Percentiles rank a stretch among this genome's conserved stretches.
Conservation (phyloP, 2,113 vertebrate species). For the Ellobius talpinus region DNA sequence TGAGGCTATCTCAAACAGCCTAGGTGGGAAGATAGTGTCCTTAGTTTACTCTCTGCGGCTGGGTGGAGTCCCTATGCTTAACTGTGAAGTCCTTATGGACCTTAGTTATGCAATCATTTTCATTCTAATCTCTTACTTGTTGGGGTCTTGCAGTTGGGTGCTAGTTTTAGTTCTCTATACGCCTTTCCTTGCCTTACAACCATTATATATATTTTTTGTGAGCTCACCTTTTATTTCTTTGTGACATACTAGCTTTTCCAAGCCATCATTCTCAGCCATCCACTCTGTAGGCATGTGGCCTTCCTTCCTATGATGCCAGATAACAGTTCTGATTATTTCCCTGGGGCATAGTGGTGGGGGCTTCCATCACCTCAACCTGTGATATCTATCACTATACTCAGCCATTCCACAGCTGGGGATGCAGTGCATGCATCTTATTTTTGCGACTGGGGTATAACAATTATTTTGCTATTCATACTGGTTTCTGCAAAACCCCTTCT, state of each 20-base stretch:
- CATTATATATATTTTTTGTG: neutral
- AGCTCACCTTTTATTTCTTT: neutral
- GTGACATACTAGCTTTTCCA: neutral
- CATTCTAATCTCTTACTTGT: neutral
- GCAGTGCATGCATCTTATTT: neutral
- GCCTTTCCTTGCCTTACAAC: neutral
- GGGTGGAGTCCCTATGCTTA: neutral
- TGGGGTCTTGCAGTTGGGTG: neutral
- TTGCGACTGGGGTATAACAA: neutral
- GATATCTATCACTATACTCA: neutral
- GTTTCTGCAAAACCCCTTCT: neutral
- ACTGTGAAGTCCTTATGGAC: neutral
- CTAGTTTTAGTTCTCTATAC: neutral
- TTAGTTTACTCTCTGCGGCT: neutral
- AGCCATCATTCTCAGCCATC: neutral
- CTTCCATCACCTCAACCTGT: neutral
- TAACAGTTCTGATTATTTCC: neutral
- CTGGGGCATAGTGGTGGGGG: accelerated
- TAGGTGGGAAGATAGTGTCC: neutral
- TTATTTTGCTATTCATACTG: neutral
- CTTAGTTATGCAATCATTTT: neutral
- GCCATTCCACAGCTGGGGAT: neutral
- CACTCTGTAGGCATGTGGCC: neutral
- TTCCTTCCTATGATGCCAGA: neutral
- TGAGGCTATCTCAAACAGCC: neutral